These are phyloP conservation scores for Oophaga pumilio DNA, from an alignment of 2,113 vertebrate genomes.

Conservation along the genomic window DNA sequence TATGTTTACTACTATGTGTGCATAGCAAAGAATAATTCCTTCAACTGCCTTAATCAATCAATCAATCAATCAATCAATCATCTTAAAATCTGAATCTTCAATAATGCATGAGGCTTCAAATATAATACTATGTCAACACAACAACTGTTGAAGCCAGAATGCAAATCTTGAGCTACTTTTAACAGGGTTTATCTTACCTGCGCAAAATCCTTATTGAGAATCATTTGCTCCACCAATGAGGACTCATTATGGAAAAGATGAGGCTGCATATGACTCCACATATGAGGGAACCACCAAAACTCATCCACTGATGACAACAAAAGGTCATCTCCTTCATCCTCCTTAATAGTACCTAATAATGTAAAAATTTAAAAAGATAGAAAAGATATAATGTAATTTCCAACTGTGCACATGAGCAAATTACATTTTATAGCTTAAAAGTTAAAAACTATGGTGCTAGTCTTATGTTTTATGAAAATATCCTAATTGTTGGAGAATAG, in stretches of 20 bases:
- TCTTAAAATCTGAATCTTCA: too few relatives aligned
- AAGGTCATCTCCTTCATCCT: conserved; percentile 93
- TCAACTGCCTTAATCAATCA: too few relatives aligned
- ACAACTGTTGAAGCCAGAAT: background rate
- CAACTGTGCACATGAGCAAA: background rate
- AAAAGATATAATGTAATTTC: background rate
- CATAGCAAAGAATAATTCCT: too few relatives aligned
- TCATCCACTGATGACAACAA: conserved; percentile 86
- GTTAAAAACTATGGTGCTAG: too few relatives aligned
- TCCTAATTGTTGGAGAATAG: too few relatives aligned
- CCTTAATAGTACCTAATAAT: conserved; percentile 81
- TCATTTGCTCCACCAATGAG: conserved; percentile 93
- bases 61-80: too few relatives aligned
- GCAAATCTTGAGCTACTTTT: background rate
- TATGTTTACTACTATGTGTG: too few relatives aligned
- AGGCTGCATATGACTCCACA: conserved; percentile 99
- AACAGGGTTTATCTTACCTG: conserved; percentile 69
- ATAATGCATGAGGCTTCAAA: too few relatives aligned
- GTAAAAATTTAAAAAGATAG: background rate
- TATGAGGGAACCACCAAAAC: conserved; percentile 99
- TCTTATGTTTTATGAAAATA: too few relatives aligned
- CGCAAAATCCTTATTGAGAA: conserved; percentile 96
- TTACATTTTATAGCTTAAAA: background rate
- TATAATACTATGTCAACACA: too few relatives aligned
- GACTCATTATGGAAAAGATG: conserved; percentile 97